Base-by-base conservation (phyloP, 2,797 vertebrate species). In the Knipowitschia caucasica region DNA sequence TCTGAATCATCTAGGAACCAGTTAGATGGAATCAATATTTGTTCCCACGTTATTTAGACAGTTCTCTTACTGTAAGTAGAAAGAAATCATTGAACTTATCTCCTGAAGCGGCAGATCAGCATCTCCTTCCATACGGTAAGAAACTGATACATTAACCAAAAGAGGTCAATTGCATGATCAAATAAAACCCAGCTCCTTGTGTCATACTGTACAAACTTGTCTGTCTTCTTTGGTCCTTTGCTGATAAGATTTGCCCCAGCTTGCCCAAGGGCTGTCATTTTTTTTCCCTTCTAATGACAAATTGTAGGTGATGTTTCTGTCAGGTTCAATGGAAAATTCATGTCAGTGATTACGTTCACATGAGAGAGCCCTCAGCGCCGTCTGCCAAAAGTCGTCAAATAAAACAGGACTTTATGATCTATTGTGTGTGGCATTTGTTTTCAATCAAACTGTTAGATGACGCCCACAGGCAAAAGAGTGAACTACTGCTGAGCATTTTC, bases 261-360 rank as follows among this genome's bases (percentile, higher is more conserved):
- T 86, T 84, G 87, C 82, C 67, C 55, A 34, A 49, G 21, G 67
- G 40, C 62, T 66, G 40, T n/a, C 47, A 38, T 64, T 51, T 49
- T 56, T 57, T 74, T 38, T 59, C 54, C 52, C 11, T 33, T 12
- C 10, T 39, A 0, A 74, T 65, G 73, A 77, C 43, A 77, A 77
- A 69, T 65, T 75, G 67, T 60, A 64, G 73, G 72, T 45, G 56
- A 65, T 71, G 62, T 73, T 62, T 68, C 57, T 80, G 78, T 84
- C 80, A 82, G 85, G 81, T 70, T 69, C 59, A 69, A 58, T 46
- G 83, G 77, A 85, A 84, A 79, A 78, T 75, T 66, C 34, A 56
- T 65, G 81, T 81, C 78, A 78, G 54, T 33, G 69, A 69, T 76
- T 63, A 75, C 74, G 76, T 53, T 61, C 74, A 55, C 35, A 58